Evolutionary conservation across 2,797 vertebrate species (phyloP).

Genomic region (Pyrrhura leucotis): DNA sequence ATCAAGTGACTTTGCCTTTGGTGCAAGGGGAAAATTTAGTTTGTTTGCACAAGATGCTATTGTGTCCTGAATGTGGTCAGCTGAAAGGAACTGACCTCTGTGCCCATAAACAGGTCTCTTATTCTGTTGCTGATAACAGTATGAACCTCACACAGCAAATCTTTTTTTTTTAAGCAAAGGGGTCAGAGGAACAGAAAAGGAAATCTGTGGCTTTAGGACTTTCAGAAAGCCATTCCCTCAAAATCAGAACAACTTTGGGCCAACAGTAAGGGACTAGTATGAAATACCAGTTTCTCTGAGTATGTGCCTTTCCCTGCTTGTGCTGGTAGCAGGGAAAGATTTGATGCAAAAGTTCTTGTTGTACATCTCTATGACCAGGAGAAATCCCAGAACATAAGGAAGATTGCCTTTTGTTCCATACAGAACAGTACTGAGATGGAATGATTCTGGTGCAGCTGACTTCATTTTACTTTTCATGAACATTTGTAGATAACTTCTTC

Average conservation of each 20-base stretch:
- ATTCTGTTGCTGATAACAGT: background rate
- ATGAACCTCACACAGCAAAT: background rate
- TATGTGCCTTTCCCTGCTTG: background rate
- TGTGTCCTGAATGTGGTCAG: background rate
- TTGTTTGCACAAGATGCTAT: background rate
- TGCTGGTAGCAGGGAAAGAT: background rate
- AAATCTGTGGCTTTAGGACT: background rate
- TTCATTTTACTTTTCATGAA: background rate
- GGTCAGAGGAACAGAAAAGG: background rate
- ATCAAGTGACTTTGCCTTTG: background rate
- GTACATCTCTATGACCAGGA: background rate
- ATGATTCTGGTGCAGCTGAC: background rate
- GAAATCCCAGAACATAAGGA: background rate
- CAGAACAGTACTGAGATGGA: background rate
- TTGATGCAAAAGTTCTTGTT: background rate
- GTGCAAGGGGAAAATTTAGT: background rate
- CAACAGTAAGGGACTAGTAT: background rate
- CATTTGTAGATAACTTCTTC: background rate
- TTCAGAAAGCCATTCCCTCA: background rate
- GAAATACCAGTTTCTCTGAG: background rate
- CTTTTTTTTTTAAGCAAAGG: background rate
- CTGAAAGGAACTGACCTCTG: background rate
- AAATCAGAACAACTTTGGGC: background rate
- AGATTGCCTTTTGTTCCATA: background rate
- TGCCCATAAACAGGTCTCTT: background rate